phyloP scores from a whole-genome alignment of 2,888 invertebrate species.

The Coenonympha glycerion region DNA sequence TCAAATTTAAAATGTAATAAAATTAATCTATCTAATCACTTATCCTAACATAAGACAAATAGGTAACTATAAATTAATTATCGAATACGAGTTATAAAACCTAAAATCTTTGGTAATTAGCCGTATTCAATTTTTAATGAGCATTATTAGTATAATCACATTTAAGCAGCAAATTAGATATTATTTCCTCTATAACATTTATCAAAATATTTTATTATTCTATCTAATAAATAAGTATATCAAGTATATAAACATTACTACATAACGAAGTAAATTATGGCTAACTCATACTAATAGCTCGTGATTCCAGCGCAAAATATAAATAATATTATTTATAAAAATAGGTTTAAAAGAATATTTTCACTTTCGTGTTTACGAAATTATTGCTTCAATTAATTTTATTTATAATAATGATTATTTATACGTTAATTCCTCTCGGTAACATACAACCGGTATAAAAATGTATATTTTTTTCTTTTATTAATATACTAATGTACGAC shows the following conservation, averaged over 20 bases:
- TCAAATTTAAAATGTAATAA: slow-evolving; percentile 4
- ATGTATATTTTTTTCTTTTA: neutral
- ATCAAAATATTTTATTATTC: neutral
- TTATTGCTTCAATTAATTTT: too few relatives aligned
- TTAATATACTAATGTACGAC: neutral
- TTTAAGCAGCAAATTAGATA: slow-evolving; percentile 15
- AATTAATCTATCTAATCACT: slow-evolving; percentile 7
- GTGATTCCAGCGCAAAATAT: slow-evolving; percentile 16
- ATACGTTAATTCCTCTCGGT: slow-evolving; percentile 31
- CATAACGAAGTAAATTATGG: slow-evolving; percentile 12
- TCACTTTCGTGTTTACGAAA: slow-evolving; percentile 17
- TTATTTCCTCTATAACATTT: neutral
- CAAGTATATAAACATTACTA: too few relatives aligned
- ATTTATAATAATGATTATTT: slow-evolving; percentile 28
- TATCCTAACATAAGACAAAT: slow-evolving; percentile 13
- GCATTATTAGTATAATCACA: slow-evolving; percentile 52
- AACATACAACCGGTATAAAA: neutral
- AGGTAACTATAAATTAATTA: slow-evolving; percentile 26
- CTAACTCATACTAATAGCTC: slow-evolving; percentile 18
- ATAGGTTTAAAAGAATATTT: slow-evolving; percentile 3
- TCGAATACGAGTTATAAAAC: slow-evolving; percentile 18
- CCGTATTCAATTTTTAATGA: slow-evolving; percentile 48
- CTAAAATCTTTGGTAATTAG: slow-evolving; percentile 67
- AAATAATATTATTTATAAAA: neutral
- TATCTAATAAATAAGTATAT: slow-evolving; percentile 6